A percentile compares a stretch with the other conserved stretches of the same genome.
phyloP scores from a whole-genome alignment of 2,888 invertebrate species.

The Pantelozetes paolii region DNA sequence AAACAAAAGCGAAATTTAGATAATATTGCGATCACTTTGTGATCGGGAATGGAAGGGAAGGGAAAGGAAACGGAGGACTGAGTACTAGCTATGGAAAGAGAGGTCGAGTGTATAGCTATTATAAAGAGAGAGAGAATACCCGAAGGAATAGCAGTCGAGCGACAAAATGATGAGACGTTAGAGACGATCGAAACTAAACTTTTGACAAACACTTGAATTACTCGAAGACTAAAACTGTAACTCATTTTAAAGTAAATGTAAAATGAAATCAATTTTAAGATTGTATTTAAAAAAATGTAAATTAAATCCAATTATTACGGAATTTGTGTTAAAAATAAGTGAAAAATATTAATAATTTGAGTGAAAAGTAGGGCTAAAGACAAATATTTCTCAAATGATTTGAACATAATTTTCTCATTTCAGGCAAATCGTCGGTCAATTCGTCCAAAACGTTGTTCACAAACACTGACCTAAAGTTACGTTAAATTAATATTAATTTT shows the following conservation, averaged over 20 bases:
- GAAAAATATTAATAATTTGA: not conserved
- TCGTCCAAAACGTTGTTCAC: conserved; percentile 26
- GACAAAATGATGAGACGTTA: conserved; percentile 28
- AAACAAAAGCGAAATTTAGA: not conserved
- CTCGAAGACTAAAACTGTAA: not conserved
- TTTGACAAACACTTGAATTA: conserved; percentile 17
- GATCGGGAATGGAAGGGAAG: not conserved
- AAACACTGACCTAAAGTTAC: conserved; percentile 24
- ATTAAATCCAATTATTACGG: conserved; percentile 1
- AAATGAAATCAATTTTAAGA: not conserved
- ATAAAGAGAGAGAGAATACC: conserved; percentile 8
- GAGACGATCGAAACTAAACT: conserved; percentile 22
- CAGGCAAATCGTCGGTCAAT: conserved; percentile 12
- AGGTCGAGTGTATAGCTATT: not conserved
- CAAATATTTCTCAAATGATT: conserved; percentile 13
- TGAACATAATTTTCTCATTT: conserved; percentile 1
- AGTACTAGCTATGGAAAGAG: not conserved
- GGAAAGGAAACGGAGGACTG: not conserved
- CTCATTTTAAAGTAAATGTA: not conserved
- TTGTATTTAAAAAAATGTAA: not conserved
- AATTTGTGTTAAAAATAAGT: not conserved
- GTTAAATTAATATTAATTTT: conserved; percentile 17
- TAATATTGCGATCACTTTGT: too few species aligned
- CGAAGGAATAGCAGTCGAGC: conserved; percentile 7
- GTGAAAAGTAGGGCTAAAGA: not conserved